Conservation (phyloP, 2,113 vertebrate species). For the Paramormyrops kingsleyae region DNA sequence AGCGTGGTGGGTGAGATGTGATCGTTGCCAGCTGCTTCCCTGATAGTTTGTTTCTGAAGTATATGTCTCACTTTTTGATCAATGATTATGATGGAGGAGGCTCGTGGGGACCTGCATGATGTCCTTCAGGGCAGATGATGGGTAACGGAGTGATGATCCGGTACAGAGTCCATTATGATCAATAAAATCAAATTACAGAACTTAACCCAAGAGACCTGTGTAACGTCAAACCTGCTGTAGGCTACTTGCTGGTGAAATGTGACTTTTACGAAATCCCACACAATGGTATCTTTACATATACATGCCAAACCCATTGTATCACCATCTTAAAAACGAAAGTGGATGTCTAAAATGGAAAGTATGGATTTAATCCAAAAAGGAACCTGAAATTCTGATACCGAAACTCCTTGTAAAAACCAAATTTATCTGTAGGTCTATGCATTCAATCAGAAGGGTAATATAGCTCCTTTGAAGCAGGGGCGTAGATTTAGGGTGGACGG, state of each 20-base stretch:
- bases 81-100: not conserved
- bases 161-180: not conserved
- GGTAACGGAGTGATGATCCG: not conserved
- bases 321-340: not conserved
- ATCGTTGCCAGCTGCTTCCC: not conserved
- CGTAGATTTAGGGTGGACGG: too few species aligned
- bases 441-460: not conserved
- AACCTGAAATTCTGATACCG: not conserved
- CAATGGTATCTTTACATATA: not conserved
- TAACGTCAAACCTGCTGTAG: not conserved
- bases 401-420: not conserved
- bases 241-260: not conserved
- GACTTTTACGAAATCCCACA: not conserved
- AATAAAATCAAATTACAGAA: not conserved
- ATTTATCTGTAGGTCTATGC: not conserved
- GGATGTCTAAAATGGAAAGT: not conserved
- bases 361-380: not conserved
- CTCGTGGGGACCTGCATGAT: not conserved
- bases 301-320: not conserved
- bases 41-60: not conserved
- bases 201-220: not conserved
- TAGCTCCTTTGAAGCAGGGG: not conserved
- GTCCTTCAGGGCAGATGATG: not conserved
- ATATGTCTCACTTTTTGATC: not conserved
- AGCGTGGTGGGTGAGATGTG: not conserved